Conservation (phyloP, 2,888 invertebrate genomes). For the Cephus rjabovi region DNA sequence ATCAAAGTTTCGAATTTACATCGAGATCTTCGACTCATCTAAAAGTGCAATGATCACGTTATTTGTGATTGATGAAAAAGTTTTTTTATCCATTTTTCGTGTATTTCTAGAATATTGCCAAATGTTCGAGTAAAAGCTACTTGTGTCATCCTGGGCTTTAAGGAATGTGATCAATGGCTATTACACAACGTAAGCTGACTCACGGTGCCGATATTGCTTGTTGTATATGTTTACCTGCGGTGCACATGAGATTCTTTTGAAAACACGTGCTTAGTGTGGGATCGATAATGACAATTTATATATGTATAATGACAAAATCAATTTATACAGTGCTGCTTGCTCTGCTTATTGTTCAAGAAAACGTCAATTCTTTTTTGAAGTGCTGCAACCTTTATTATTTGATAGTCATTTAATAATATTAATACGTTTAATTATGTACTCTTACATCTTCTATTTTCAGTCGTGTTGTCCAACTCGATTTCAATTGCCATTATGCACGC, state of each 20-base stretch:
- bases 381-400: background rate
- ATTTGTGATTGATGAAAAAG: too few species aligned
- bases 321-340: background rate
- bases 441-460: conserved; percentile 50
- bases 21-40: too few species aligned
- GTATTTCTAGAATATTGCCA: background rate
- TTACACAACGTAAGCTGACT: background rate
- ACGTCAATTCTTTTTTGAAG: background rate
- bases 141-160: background rate
- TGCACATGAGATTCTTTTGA: background rate
- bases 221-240: background rate
- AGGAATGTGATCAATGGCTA: background rate
- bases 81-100: too few species aligned
- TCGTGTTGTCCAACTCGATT: conserved; percentile 47
- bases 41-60: too few species aligned
- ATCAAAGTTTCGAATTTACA: background rate
- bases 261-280: background rate
- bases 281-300: too few species aligned
- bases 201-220: background rate
- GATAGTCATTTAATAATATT: background rate
- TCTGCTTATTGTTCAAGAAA: background rate
- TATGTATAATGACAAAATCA: background rate
- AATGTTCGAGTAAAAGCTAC: background rate
- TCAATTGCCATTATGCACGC: conserved; percentile 42
- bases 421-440: conserved; percentile 1